Conservation (phyloP, 2,888 invertebrate species). For the Parochlus steinenii region DNA sequence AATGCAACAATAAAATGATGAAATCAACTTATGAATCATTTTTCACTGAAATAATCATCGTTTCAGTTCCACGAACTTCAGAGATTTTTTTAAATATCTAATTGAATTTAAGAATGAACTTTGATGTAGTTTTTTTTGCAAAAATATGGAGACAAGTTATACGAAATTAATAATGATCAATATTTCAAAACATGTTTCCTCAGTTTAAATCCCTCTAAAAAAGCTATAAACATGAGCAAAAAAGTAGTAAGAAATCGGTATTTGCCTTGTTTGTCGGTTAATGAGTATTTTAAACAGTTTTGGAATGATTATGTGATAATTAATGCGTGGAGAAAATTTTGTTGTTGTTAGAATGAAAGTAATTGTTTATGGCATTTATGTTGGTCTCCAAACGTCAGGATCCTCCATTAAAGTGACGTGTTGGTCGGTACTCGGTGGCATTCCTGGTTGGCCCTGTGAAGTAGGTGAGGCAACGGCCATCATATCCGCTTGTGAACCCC, state of each 20-base stretch:
- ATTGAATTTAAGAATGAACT: too few species aligned
- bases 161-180: too few species aligned
- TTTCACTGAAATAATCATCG: too few species aligned
- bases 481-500: conserved; percentile 74
- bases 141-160: too few species aligned
- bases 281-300: conserved; percentile 12
- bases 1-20: too few species aligned
- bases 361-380: conserved; percentile 43
- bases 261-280: conserved; percentile 1
- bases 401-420: conserved; percentile 81
- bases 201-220: too few species aligned
- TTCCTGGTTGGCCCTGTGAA: conserved; percentile 42
- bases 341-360: conserved; percentile 4
- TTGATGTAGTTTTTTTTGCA: too few species aligned
- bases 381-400: conserved; percentile 85
- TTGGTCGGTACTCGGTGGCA: conserved; percentile 41
- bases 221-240: background rate
- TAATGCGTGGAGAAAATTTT: conserved; percentile 13
- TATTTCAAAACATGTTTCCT: too few species aligned
- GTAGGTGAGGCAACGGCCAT: conserved; percentile 59
- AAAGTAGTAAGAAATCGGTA: background rate
- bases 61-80: too few species aligned
- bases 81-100: too few species aligned
- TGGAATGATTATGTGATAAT: conserved; percentile 11
- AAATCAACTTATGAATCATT: too few species aligned